Percentiles rank a stretch among this genome's conserved stretches.
These are phyloP conservation scores for Trileptium ribeirensis DNA, from an alignment of 2,888 invertebrate genomes.

Conservation along the genomic window DNA sequence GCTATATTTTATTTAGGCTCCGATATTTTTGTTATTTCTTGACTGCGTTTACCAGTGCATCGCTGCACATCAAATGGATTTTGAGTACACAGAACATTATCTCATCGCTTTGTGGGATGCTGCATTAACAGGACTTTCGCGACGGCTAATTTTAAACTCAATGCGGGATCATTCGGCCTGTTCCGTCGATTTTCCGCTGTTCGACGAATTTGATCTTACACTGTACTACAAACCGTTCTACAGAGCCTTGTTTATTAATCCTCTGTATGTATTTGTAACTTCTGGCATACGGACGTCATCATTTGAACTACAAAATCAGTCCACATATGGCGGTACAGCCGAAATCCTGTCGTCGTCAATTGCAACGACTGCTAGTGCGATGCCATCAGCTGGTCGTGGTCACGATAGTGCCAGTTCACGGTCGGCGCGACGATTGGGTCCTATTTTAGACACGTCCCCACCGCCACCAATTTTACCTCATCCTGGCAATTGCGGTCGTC, in stretches of 20 bases:
- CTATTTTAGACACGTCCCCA: neutral
- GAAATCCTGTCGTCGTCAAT: neutral
- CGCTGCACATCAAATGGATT: constrained; percentile 76
- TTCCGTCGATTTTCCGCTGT: neutral
- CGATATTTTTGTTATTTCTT: constrained; percentile 79
- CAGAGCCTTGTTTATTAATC: neutral
- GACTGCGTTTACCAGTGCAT: constrained; percentile 87
- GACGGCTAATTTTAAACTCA: constrained; percentile 84
- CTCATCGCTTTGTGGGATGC: constrained; percentile 86
- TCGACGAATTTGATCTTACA: neutral
- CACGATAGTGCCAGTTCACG: neutral
- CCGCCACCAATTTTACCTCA: neutral
- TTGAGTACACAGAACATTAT: constrained; percentile 86
- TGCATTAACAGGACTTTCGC: constrained; percentile 75
- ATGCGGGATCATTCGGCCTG: constrained; percentile 61
- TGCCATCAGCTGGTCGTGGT: too few relatives aligned
- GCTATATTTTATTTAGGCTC: too few relatives aligned
- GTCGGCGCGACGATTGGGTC: neutral
- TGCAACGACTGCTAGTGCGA: neutral
- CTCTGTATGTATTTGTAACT: neutral
- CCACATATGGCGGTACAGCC: too few relatives aligned
- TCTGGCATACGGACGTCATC: neutral
- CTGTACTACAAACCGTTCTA: neutral
- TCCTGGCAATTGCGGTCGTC: neutral
- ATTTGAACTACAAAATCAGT: neutral